Conservation (phyloP, 2,113 vertebrate species). For the Chaetorhynchus papuensis region DNA sequence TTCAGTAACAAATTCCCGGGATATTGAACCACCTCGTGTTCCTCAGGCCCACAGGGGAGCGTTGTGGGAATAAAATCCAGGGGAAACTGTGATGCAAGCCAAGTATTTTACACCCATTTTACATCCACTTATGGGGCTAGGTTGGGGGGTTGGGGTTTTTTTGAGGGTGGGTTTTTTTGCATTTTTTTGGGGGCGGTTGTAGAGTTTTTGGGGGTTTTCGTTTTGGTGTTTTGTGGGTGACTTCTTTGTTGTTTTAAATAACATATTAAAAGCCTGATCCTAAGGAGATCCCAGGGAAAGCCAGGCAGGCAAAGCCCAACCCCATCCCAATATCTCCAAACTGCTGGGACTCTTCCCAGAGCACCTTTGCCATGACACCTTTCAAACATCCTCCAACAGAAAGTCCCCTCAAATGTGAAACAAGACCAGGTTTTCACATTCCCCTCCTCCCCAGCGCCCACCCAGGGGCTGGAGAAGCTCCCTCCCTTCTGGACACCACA, state of each 20-base stretch:
- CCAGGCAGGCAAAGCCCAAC: neutral
- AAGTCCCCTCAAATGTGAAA: neutral
- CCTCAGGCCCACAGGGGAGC: neutral
- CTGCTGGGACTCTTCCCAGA: neutral
- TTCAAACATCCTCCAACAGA: neutral
- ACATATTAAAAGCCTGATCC: neutral
- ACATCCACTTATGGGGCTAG: neutral
- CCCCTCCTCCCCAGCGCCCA: neutral
- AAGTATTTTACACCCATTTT: neutral
- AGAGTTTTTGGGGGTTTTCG: rapidly evolving
- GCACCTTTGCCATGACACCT: neutral
- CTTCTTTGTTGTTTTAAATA: neutral
- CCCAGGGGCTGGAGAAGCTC: neutral
- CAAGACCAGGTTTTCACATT: rapidly evolving
- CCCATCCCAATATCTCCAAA: neutral
- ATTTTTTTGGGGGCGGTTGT: neutral
- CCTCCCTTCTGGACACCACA: neutral
- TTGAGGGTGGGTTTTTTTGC: neutral
- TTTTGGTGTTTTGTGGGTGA: no score
- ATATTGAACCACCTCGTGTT: neutral
- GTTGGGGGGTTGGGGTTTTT: rapidly evolving
- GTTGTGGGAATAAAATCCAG: rapidly evolving
- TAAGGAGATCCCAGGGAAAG: neutral
- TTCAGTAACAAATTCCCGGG: neutral
- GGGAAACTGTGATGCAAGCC: neutral